Conservation (phyloP, 1,140 invertebrate species). For the Macrosteles quadrilineatus region DNA sequence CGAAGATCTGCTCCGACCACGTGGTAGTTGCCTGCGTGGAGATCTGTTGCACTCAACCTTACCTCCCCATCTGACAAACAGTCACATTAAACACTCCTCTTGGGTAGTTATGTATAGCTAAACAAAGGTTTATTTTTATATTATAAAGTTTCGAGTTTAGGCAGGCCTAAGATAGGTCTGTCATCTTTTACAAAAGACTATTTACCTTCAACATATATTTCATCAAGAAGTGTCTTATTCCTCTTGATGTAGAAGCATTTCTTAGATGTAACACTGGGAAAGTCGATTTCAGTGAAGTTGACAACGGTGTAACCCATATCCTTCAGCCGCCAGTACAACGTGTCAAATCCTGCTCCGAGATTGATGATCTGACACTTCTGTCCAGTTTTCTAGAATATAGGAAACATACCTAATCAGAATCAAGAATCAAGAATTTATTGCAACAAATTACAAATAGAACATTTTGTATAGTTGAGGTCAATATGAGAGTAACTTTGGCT, state of each 20-base stretch:
- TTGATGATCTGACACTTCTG: conserved; percentile 94
- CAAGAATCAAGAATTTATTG: too few species aligned
- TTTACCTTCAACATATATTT: conserved; percentile 78
- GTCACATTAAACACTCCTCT: too few species aligned
- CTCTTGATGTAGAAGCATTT: conserved; percentile 89
- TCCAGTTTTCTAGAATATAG: conserved; percentile 63
- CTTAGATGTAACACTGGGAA: conserved; percentile 83
- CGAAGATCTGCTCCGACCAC: conserved; percentile 86
- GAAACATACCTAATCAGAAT: background rate
- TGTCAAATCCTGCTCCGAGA: conserved; percentile 96
- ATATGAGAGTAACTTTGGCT: too few species aligned
- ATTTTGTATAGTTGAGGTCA: too few species aligned
- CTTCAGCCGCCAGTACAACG: conserved; percentile 90
- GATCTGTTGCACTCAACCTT: conserved; percentile 77
- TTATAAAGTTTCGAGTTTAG: too few species aligned
- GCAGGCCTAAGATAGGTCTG: conserved; percentile 3
- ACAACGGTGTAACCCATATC: conserved; percentile 71
- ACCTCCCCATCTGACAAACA: conserved; percentile 86
- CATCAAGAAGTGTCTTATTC: conserved; percentile 78
- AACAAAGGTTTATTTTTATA: too few species aligned
- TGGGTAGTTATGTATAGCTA: too few species aligned
- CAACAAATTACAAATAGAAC: too few species aligned
- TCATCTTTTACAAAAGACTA: too few species aligned
- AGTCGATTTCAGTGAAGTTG: conserved; percentile 94
- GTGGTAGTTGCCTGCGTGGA: conserved; percentile 91